Conservation (phyloP, 2,113 vertebrate genomes). For the Syngnathus floridae region DNA sequence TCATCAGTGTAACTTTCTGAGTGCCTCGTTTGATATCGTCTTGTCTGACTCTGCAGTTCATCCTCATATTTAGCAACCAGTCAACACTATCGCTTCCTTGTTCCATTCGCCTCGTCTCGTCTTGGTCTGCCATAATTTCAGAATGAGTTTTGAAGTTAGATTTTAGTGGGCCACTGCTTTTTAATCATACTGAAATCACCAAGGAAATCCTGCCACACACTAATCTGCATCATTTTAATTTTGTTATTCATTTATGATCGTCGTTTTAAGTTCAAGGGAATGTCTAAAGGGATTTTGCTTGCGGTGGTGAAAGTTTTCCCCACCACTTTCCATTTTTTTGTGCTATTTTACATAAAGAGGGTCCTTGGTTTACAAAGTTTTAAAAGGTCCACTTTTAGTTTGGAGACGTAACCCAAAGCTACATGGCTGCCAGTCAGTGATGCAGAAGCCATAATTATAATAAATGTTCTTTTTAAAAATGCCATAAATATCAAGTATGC, state of each 20-base stretch:
- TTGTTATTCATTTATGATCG: conserved; percentile 12
- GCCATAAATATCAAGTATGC: not conserved
- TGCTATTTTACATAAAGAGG: not conserved
- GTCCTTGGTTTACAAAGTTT: not conserved
- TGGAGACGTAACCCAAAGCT: not conserved
- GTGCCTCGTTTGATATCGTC: conserved; percentile 24
- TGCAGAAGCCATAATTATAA: not conserved
- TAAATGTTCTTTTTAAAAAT: not conserved
- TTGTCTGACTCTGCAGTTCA: conserved; percentile 23
- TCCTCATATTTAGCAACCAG: conserved; percentile 10
- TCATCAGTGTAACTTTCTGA: conserved; percentile 32
- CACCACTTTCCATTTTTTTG: not conserved
- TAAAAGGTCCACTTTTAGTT: not conserved
- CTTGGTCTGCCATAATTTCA: not conserved
- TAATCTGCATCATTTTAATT: conserved; percentile 7
- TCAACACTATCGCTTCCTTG: not conserved
- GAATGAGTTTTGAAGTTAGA: conserved; percentile 1
- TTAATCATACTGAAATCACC: conserved; percentile 24
- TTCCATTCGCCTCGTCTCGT: not conserved
- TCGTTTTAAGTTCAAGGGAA: conserved; percentile 23
- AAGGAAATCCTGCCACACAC: not conserved
- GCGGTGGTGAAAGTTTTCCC: not conserved
- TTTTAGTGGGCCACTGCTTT: not conserved
- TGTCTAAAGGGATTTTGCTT: conserved; percentile 1
- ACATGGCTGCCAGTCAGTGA: not conserved